phyloP scores from a whole-genome alignment of 2,113 vertebrate species.

The Aspidoscelis tigris region DNA sequence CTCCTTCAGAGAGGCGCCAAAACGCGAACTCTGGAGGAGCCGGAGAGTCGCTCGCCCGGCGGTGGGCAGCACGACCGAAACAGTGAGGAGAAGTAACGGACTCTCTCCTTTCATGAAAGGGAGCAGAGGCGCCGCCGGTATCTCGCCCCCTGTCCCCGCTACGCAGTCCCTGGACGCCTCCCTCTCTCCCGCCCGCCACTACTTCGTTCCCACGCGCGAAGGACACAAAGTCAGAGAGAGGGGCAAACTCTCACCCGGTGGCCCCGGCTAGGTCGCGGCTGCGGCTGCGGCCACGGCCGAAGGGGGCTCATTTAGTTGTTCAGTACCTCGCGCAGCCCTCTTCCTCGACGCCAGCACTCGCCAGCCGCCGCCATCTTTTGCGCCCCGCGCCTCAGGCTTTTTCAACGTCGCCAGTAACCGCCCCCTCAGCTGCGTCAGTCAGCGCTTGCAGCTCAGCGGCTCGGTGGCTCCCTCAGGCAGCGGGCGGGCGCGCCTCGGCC shows the following conservation, averaged over 20 bases:
- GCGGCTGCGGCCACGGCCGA: too few relatives aligned
- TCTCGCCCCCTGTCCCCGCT: neutral
- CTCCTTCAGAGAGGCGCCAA: conserved; percentile 33
- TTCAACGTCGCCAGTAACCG: conserved; percentile 1
- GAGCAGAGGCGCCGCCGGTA: too few relatives aligned
- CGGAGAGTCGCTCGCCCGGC: neutral
- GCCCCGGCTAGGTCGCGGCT: neutral
- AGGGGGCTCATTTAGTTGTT: neutral
- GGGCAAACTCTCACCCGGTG: neutral
- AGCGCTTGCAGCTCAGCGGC: neutral
- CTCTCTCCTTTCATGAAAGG: neutral
- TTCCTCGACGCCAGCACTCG: conserved; percentile 25
- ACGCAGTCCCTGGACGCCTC: neutral
- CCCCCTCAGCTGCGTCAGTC: conserved; percentile 24
- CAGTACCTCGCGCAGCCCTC: conserved; percentile 14
- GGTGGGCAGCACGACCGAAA: neutral
- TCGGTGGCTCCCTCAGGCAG: neutral
- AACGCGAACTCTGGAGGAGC: conserved; percentile 19
- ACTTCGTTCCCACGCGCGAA: neutral
- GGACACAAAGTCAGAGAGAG: neutral
- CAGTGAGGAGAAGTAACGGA: neutral
- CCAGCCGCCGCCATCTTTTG: conserved; percentile 61
- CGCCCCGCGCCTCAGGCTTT: conserved; percentile 23
- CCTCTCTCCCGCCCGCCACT: neutral
- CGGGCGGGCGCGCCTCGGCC: neutral